Base-by-base conservation (phyloP, 1,140 invertebrate genomes). In the Agrilus planipennis region DNA sequence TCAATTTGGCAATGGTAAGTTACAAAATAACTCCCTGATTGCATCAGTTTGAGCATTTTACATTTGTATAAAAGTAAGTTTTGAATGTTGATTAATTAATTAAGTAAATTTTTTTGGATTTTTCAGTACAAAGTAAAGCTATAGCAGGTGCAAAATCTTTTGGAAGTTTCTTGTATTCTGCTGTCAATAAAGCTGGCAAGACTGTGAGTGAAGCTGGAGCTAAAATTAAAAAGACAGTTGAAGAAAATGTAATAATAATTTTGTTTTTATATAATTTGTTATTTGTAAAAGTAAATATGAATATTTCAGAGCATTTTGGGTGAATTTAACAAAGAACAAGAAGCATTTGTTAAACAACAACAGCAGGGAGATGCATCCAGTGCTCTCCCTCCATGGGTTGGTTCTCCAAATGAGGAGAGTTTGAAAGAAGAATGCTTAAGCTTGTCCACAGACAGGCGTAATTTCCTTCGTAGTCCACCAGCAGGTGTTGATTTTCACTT, bases 271-370 rank as follows among this genome's bases (percentile, higher is more conserved):
- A 16, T 28, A n/a, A 14, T 7, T 27, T 39, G 10, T 25, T 22
- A 37, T 37, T 39, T 9, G 9, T 11, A 11, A 16, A 17, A 42
- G 4, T 39, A 10, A 15, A 47, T 54, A 55, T 43, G 47, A 17
- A 37, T 51, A 58, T 61, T 71, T 53, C 71, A 96, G 90, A 91
- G 85, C 63, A 79, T 96, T 60, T 71, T 97, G 50, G 86, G 87
- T 36, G 90, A 95, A 54, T 90, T 98, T 63, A 92, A 90, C 63
- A 89, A 89, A 62, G 92, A 97, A 62, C 92, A 95, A 65, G 89
- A 94, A 52, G 85, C 87, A 34, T 95, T 96, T 66, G 80, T 94
- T 46, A 87, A 88, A 56, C 80, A 79, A 36, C 82, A 95, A 70
- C 75, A 79, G 52, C 73, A 72, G 38, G 72, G 73, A 54, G 70